phyloP scores from a whole-genome alignment of 1,140 invertebrate genomes.

The Drosophila prosaltans region DNA sequence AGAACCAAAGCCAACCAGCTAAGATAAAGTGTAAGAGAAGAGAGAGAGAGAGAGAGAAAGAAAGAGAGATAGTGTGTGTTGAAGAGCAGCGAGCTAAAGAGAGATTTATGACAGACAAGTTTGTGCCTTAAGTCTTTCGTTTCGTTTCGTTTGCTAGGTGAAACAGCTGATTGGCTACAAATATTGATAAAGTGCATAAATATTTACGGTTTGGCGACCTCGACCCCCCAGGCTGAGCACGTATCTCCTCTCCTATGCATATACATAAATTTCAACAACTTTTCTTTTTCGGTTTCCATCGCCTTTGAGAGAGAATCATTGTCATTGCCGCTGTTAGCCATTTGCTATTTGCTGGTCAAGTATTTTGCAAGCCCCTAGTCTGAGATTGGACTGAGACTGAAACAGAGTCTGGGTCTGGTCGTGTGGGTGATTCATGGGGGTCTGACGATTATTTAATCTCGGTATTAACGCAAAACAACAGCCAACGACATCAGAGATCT shows the following conservation, averaged over 20 bases:
- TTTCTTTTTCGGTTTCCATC: constrained; percentile 43
- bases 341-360: constrained; percentile 54
- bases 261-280: constrained; percentile 64
- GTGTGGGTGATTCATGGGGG: constrained; percentile 54
- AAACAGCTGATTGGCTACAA: constrained; percentile 71
- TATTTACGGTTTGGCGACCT: constrained; percentile 74
- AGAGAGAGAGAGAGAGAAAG: constrained; percentile 3
- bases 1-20: constrained; percentile 28
- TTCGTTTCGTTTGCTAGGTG: constrained; percentile 58
- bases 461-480: constrained; percentile 66
- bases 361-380: constrained; percentile 47
- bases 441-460: constrained; percentile 72
- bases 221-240: constrained; percentile 65
- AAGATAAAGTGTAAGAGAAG: constrained; percentile 28
- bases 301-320: constrained; percentile 10
- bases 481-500: constrained; percentile 9
- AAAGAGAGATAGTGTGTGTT: constrained; percentile 15
- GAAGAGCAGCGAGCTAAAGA: constrained; percentile 52
- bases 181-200: constrained; percentile 73
- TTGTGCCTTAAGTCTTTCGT: constrained; percentile 77
- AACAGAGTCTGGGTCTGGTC: constrained; percentile 2
- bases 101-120: constrained; percentile 75
- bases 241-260: constrained; percentile 30
- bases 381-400: constrained; percentile 4
- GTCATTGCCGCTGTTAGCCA: constrained; percentile 18